Percentiles rank a stretch among this genome's conserved stretches.
phyloP scores from a whole-genome alignment of 2,113 vertebrate genomes.

The Leucopsar rothschildi region DNA sequence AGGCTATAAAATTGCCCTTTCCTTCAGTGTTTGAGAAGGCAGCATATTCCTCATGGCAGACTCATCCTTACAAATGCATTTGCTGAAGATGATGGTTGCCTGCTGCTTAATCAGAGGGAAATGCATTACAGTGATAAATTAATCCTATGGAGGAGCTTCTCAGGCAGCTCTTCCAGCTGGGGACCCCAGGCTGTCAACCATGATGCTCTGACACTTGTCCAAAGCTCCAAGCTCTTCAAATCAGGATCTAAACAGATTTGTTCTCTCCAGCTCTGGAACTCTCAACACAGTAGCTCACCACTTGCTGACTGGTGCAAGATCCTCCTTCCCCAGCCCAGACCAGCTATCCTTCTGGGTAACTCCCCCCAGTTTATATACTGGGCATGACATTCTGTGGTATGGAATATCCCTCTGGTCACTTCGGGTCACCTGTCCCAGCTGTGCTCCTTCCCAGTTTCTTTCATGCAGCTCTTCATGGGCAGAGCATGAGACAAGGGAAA shows the following conservation, averaged over 20 bases:
- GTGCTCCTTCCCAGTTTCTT: neutral
- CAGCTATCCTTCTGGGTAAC: neutral
- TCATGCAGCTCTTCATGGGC: neutral
- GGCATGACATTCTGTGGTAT: neutral
- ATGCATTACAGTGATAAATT: neutral
- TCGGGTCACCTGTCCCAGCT: rapidly evolving
- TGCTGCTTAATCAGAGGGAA: neutral
- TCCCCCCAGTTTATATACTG: neutral
- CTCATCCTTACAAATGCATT: neutral
- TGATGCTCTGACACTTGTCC: neutral
- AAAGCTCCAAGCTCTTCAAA: neutral
- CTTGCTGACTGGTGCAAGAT: neutral
- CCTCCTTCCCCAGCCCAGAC: neutral
- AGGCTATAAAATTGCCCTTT: neutral
- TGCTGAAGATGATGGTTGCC: neutral
- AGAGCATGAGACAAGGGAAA: rapidly evolving
- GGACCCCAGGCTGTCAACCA: neutral
- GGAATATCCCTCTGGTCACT: neutral
- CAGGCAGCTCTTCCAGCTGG: neutral
- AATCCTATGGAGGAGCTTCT: neutral
- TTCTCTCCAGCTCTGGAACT: neutral
- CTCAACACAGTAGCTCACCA: neutral
- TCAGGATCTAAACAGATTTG: neutral
- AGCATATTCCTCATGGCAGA: neutral
- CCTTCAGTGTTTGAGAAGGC: neutral